Conservation (phyloP, 2,797 vertebrate genomes). For the Premnoplex brunnescens region DNA sequence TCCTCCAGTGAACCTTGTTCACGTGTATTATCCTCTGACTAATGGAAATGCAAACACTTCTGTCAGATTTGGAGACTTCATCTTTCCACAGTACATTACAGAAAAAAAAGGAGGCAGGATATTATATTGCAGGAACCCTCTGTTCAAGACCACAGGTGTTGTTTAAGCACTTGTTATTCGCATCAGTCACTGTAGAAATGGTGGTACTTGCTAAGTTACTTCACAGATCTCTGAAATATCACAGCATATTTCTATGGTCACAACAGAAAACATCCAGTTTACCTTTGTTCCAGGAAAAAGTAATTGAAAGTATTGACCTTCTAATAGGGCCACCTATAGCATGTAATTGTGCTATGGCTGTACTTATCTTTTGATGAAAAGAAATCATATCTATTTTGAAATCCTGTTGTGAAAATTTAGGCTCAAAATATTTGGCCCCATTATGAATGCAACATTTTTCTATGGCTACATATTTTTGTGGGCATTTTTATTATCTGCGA, state of each 20-base stretch:
- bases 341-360: neutral
- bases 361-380: neutral
- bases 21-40: neutral
- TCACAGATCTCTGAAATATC: neutral
- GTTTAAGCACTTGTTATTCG: neutral
- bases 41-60: neutral
- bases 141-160: neutral
- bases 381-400: conserved; percentile 7
- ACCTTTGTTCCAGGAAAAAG: neutral
- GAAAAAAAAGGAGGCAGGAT: neutral
- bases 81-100: neutral
- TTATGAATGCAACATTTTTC: conserved; percentile 16
- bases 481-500: conserved; percentile 32
- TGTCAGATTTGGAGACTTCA: neutral
- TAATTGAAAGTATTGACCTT: neutral
- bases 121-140: neutral
- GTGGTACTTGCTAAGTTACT: neutral
- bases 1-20: neutral
- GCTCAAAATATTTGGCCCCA: neutral
- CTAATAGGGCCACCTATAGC: neutral
- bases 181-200: neutral
- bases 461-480: neutral
- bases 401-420: conserved; percentile 2
- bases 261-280: neutral
- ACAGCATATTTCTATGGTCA: neutral